Conservation (phyloP, 1,140 invertebrate genomes). For the Diachasmimorpha longicaudata region DNA sequence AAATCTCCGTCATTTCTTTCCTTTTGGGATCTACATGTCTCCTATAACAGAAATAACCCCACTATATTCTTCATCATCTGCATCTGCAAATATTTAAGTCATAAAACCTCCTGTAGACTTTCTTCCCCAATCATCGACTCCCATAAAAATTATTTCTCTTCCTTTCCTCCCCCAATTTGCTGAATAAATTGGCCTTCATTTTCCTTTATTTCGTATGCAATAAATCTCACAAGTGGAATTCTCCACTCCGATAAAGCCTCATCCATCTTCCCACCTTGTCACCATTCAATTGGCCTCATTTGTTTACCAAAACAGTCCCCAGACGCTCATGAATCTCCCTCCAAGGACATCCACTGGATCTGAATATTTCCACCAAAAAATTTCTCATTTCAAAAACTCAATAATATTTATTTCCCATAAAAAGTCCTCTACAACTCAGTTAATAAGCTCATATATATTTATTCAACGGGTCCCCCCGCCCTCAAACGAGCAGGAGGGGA, state of each 20-base stretch:
- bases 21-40: no score
- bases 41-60: no score
- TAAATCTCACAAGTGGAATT: not conserved
- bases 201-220: not conserved
- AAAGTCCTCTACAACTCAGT: not conserved
- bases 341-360: not conserved
- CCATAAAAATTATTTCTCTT: no score
- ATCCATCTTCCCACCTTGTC: slow-evolving; percentile 61
- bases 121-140: no score
- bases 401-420: not conserved
- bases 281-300: slow-evolving; percentile 62
- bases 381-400: not conserved
- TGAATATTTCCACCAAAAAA: not conserved
- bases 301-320: slow-evolving; percentile 61
- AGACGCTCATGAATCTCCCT: slow-evolving; percentile 43
- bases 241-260: slow-evolving; percentile 52
- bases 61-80: no score
- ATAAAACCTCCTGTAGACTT: no score
- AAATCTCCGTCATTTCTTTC: no score
- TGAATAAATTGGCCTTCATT: no score
- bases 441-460: slow-evolving; percentile 36
- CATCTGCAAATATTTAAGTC: no score
- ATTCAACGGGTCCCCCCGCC: slow-evolving; percentile 19
- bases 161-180: no score
- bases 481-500: no score